Evolutionary conservation across 2,797 vertebrate species (phyloP), one percentile per base, ranked within the genome.

Genomic region (Serranus cabrilla): DNA sequence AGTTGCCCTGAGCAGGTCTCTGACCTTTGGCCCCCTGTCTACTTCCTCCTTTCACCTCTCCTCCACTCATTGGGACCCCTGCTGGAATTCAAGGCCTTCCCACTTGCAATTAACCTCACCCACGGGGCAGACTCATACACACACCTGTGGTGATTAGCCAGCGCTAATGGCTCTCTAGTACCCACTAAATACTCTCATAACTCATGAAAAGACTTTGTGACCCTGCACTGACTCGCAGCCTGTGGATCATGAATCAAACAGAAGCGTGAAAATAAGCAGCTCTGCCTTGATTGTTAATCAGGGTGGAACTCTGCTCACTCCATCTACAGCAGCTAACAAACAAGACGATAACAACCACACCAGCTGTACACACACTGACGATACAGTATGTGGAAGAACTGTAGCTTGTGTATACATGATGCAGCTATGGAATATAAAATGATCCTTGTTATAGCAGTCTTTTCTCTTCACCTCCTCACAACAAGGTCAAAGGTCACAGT

Each of bases 141-240:
- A 78, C 74, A 87, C 86, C 81, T 83, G 76, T 71, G 83, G 84
- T 91, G 86, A 91, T 91, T 87, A 88, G 84, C 81, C 81, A 51
- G 68, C 45, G 21, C 85, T 90, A 88, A 91, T 91, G 67, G 80
- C 69, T 83, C 78, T 84, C 78, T 88, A 83, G 81, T 84, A 87
- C 17, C 73, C 70, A 73, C 84, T 91, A 91, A 91, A 90, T 61
- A 82, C 80, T 87, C 83, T 91, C 88, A 91, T 91, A 90, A 91
- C 85, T 91, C 88, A 91, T 82, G 79, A 79, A 80, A 57, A 82
- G 81, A 84, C 84, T 88, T 79, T 75, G 74, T 88, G 86, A 91
- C 86, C 89, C 86, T 42, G 77, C 67, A 62, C 82, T 84, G 82
- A 81, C 87, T 85, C 27, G 0, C 70, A 66, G 80, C 70, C 78